These are phyloP conservation scores for Chelidonichthys spinosus DNA, from an alignment of 2,797 vertebrate species.

Conservation along the genomic window DNA sequence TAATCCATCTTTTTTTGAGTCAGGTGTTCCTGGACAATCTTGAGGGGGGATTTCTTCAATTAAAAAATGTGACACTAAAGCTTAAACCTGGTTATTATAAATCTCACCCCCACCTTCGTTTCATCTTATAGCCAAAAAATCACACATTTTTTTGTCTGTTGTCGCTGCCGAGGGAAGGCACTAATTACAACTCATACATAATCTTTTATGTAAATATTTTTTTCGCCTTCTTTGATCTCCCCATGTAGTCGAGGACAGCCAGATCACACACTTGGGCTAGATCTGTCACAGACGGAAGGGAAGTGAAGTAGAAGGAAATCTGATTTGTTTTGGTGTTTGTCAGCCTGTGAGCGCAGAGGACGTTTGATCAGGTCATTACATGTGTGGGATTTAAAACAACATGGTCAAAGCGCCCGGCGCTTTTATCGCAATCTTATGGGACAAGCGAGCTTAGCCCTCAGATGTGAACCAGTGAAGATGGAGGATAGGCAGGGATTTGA, in stretches of 20 bases:
- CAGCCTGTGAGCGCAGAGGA: slow-evolving; percentile 51
- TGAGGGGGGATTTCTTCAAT: slow-evolving; percentile 78
- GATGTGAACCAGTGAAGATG: slow-evolving; percentile 53
- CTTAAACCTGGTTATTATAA: slow-evolving; percentile 75
- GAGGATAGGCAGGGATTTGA: slow-evolving; percentile 50
- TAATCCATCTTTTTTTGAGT: slow-evolving; percentile 61
- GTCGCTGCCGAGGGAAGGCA: slow-evolving; percentile 66
- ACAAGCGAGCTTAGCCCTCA: slow-evolving; percentile 46
- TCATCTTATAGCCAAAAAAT: slow-evolving; percentile 72
- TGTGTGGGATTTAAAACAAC: slow-evolving; percentile 52
- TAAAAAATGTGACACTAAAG: slow-evolving; percentile 73
- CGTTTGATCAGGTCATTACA: slow-evolving; percentile 73
- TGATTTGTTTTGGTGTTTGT: slow-evolving; percentile 77
- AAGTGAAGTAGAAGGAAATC: slow-evolving; percentile 72
- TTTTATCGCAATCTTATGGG: slow-evolving; percentile 62
- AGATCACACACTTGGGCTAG: slow-evolving; percentile 70
- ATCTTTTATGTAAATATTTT: slow-evolving; percentile 80
- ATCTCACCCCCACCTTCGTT: slow-evolving; percentile 69
- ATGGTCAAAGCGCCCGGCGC: slow-evolving; percentile 46
- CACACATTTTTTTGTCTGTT: slow-evolving; percentile 70
- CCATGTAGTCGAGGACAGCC: slow-evolving; percentile 65
- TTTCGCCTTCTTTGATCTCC: slow-evolving; percentile 75
- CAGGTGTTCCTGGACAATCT: slow-evolving; percentile 65
- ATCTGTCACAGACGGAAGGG: slow-evolving; percentile 68
- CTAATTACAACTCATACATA: slow-evolving; percentile 84